A percentile compares a stretch with the other conserved stretches of the same genome.
phyloP scores from a whole-genome alignment of 2,888 invertebrate species.

The Bombylius discolor region DNA sequence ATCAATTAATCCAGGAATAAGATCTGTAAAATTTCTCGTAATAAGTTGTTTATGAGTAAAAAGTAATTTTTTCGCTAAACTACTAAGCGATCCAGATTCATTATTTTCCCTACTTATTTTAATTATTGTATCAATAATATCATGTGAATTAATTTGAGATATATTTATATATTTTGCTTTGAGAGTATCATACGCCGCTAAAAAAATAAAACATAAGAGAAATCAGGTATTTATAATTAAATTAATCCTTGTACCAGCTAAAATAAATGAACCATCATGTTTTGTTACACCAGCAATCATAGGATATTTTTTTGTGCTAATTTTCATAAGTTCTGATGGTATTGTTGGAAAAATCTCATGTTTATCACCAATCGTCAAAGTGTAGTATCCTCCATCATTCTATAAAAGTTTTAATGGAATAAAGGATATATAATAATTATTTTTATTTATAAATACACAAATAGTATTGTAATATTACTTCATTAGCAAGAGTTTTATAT shows the following conservation, averaged over 20 bases:
- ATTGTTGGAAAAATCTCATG: conserved; percentile 21
- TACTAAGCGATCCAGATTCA: conserved; percentile 25
- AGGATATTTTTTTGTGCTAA: conserved; percentile 20
- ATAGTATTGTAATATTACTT: no score
- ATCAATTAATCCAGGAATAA: conserved; percentile 39
- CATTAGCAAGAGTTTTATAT: no score
- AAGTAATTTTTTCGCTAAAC: conserved; percentile 33
- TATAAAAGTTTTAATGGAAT: not conserved
- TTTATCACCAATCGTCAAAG: conserved; percentile 15
- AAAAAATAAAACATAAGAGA: not conserved
- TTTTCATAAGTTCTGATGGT: conserved; percentile 11
- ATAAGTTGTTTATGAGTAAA: conserved; percentile 29
- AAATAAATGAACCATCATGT: conserved; percentile 37
- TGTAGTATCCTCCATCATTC: not conserved
- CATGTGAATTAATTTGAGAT: conserved; percentile 5
- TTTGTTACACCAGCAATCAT: conserved; percentile 38
- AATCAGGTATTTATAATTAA: no score
- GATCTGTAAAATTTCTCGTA: conserved; percentile 32
- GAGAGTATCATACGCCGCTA: conserved; percentile 18
- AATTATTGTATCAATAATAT: conserved; percentile 9
- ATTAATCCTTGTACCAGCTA: conserved; percentile 29
- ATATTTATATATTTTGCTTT: conserved; percentile 4
- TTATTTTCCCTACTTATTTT: conserved; percentile 23
- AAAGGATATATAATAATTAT: no score
- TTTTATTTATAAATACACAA: no score